Conservation (phyloP, 2,888 invertebrate species). For the Phyto melanocephala region DNA sequence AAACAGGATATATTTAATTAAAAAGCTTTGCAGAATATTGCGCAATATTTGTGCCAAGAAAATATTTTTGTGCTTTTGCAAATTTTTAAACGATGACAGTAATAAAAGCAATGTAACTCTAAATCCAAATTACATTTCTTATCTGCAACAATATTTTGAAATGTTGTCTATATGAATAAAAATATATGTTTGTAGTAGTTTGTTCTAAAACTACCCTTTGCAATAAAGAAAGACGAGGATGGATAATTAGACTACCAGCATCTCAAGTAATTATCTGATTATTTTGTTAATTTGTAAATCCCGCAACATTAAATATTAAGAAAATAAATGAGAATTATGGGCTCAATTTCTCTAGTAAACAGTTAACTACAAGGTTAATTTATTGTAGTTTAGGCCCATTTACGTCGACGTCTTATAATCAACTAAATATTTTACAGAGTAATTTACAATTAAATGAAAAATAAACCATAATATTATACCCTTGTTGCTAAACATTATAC, state of each 20-base stretch:
- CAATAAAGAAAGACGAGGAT: neutral
- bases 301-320: constrained; percentile 6
- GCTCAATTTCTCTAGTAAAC: too few relatives aligned
- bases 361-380: too few relatives aligned
- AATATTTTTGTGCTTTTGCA: neutral
- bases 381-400: neutral
- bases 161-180: neutral
- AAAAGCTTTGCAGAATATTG: neutral
- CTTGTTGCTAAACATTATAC: too few relatives aligned
- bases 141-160: neutral
- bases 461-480: too few relatives aligned
- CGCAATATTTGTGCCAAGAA: neutral
- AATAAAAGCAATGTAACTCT: neutral
- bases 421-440: neutral
- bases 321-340: neutral
- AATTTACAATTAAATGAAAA: neutral
- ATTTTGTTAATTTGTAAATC: neutral
- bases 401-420: neutral
- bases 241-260: neutral
- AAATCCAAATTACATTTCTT: neutral
- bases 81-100: neutral
- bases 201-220: neutral
- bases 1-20: too few relatives aligned
- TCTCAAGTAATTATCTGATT: constrained; percentile 4
- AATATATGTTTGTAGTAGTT: neutral